Conservation (phyloP, 1,140 invertebrate genomes). For the Ruditapes philippinarum region DNA sequence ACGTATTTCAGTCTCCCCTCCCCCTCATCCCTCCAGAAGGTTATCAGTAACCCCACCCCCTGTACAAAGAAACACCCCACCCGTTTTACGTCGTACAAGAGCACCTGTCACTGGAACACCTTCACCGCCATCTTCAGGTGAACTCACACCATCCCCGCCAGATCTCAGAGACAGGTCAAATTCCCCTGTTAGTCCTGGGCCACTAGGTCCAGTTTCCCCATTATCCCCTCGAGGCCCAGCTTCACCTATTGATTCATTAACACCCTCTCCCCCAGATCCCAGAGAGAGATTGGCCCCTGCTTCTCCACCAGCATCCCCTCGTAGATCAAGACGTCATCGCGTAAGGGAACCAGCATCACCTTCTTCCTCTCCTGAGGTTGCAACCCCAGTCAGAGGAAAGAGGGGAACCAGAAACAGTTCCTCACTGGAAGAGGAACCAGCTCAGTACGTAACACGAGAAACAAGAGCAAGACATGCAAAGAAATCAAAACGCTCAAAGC, state of each 20-base stretch:
- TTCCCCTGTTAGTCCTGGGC: conserved; percentile 49
- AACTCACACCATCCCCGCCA: conserved; percentile 59
- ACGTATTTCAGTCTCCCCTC: conserved; percentile 40
- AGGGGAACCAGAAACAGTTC: conserved; percentile 21
- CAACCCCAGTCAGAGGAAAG: not conserved
- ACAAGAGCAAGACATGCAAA: not conserved
- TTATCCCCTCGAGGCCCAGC: conserved; percentile 31
- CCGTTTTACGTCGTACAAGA: conserved; percentile 36
- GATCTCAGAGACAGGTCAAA: conserved; percentile 28
- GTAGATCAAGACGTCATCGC: conserved; percentile 34
- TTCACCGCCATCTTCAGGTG: conserved; percentile 59
- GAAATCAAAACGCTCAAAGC: conserved; percentile 30
- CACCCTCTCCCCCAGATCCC: conserved; percentile 6
- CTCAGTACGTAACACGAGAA: not conserved
- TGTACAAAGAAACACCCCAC: conserved; percentile 51
- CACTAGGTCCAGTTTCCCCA: conserved; percentile 41
- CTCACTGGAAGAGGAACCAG: conserved; percentile 1
- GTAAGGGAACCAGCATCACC: not conserved
- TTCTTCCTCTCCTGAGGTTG: not conserved
- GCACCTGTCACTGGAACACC: conserved; percentile 25
- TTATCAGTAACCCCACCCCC: conserved; percentile 28
- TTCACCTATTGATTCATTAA: conserved; percentile 41
- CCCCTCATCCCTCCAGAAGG: conserved; percentile 19
- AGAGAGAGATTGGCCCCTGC: not conserved
- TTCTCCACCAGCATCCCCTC: not conserved